Evolutionary conservation across 2,113 vertebrate genomes (phyloP).

Genomic region (Petrocephalus microphthalmus): DNA sequence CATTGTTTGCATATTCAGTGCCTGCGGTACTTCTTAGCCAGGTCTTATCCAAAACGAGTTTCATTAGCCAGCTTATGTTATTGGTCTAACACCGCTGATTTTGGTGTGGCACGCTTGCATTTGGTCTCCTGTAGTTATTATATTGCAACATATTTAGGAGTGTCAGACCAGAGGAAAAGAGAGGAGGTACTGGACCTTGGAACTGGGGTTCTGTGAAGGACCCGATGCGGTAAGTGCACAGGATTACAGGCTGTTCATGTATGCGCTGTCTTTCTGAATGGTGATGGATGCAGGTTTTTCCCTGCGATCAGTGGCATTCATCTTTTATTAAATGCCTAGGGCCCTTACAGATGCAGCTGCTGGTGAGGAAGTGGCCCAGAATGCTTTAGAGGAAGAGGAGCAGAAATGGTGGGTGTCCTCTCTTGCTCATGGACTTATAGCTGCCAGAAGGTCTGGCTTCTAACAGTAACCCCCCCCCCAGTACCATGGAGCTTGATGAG

Average conservation of each 20-base stretch:
- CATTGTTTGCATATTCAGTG: background rate
- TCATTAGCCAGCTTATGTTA: background rate
- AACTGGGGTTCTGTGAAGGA: conserved; percentile 68
- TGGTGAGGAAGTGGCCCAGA: background rate
- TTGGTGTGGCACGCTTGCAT: background rate
- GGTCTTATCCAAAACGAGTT: background rate
- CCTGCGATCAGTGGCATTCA: background rate
- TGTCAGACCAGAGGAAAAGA: conserved; percentile 64
- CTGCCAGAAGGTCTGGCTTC: background rate
- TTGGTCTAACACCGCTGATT: background rate
- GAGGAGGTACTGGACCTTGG: conserved; percentile 59
- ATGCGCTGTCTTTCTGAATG: background rate
- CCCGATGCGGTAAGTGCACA: conserved; percentile 41
- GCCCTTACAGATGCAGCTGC: background rate
- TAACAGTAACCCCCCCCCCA: background rate
- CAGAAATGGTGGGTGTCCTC: background rate
- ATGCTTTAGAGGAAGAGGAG: background rate
- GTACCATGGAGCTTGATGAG: background rate
- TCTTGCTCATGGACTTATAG: background rate
- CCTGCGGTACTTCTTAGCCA: background rate
- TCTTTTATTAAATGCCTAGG: background rate
- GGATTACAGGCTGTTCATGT: background rate
- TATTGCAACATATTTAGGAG: conserved; percentile 45
- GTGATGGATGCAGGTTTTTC: background rate
- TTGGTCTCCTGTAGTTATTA: background rate